phyloP scores from a whole-genome alignment of 2,888 invertebrate genomes.

The Neuroscelio doddi region DNA sequence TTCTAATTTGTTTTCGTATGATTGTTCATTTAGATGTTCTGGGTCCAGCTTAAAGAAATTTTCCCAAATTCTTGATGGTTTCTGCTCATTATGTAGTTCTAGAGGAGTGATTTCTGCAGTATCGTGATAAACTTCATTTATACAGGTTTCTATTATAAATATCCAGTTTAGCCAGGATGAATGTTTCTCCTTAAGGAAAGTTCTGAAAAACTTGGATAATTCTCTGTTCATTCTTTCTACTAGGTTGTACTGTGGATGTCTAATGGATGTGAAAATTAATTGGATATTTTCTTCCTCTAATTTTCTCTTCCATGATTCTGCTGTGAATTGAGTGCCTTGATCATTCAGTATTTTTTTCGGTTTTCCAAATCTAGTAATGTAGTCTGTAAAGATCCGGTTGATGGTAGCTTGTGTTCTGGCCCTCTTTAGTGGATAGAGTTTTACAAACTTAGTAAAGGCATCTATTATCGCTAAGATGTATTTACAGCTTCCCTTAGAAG shows the following conservation, averaged over 20 bases:
- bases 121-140: slow-evolving; percentile 9
- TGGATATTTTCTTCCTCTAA: slow-evolving; percentile 5
- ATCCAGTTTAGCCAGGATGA: not conserved
- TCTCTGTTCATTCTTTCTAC: slow-evolving; percentile 24
- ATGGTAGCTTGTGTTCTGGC: slow-evolving; percentile 20
- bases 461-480: slow-evolving; percentile 30
- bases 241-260: slow-evolving; percentile 32
- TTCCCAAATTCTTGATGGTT: slow-evolving; percentile 1
- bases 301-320: slow-evolving; percentile 7
- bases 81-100: not conserved
- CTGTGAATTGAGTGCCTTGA: slow-evolving; percentile 30
- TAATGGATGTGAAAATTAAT: slow-evolving; percentile 11
- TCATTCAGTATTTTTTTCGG: slow-evolving; percentile 10
- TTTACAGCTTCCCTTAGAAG: slow-evolving; percentile 5
- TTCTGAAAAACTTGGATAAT: slow-evolving; percentile 7
- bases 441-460: slow-evolving; percentile 21
- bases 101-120: not conserved
- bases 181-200: not conserved
- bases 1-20: not conserved
- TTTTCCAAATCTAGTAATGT: slow-evolving; percentile 19
- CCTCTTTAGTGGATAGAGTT: slow-evolving; percentile 25
- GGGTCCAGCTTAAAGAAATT: not conserved
- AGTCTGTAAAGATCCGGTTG: slow-evolving; percentile 16
- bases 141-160: slow-evolving; percentile 1
- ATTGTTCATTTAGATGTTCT: not conserved